These are phyloP conservation scores for Clarias gariepinus DNA, from an alignment of 2,113 vertebrate genomes.

Conservation along the genomic window DNA sequence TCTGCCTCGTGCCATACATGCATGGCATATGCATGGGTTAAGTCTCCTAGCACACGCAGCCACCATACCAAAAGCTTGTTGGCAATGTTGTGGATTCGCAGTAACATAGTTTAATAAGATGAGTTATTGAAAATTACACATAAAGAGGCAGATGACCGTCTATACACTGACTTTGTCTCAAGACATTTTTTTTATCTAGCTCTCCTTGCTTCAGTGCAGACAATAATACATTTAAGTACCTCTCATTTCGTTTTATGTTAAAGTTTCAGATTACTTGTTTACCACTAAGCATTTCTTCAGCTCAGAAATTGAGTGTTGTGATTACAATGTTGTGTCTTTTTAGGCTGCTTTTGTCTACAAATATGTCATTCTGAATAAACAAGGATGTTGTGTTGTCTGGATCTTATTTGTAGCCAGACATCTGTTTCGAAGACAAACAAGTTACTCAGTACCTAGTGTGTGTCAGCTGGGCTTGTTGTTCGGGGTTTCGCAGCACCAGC, in stretches of 20 bases:
- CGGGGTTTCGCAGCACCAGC: slow-evolving; percentile 1
- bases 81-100: background rate
- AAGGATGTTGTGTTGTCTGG: slow-evolving; percentile 16
- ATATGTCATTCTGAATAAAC: slow-evolving; percentile 1
- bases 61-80: background rate
- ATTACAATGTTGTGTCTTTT: slow-evolving; percentile 25
- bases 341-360: slow-evolving; percentile 10
- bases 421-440: slow-evolving; percentile 13
- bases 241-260: background rate
- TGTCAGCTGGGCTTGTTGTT: slow-evolving; percentile 9
- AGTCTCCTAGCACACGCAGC: too few relatives aligned
- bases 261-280: background rate
- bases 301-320: background rate
- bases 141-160: background rate
- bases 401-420: background rate
- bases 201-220: background rate
- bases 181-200: background rate
- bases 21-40: too few relatives aligned
- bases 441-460: background rate
- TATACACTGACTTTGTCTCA: background rate
- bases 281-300: background rate
- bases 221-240: background rate
- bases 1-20: too few relatives aligned
- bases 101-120: background rate
- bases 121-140: background rate